Evolutionary conservation across 2,888 invertebrate species (phyloP), one percentile per base, ranked within the genome.

Genomic region (Archips crataeganus): DNA sequence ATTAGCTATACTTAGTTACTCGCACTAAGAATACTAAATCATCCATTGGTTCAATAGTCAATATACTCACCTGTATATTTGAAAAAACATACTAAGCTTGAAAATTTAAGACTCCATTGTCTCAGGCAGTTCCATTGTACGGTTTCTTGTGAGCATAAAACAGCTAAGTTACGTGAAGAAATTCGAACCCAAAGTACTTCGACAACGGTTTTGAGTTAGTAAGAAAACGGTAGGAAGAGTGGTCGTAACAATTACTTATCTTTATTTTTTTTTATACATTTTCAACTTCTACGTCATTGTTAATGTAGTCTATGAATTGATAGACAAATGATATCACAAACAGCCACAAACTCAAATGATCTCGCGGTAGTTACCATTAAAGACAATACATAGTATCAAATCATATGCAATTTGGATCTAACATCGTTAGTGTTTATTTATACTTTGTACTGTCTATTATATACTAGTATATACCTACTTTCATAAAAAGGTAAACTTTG

Each of bases 91-190:
- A 51, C 62, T 72, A 72, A 72, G 68, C 39, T 68, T 62, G 23
- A 68, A 49, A 68, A 69, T 69, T 73, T 73, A 73, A 69, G 59
- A 42, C 59, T 51, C 73, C 49, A 69, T 73, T 73, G 73, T 73
- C 64, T 69, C 32, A 39, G n/a, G 39, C 65, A 57, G 49, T 32
- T 36, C 57, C 57, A 63, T 68, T 73, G 63, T 73, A 67, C n/a
- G 51, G 67, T 68, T 72, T 68, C 72, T 72, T 73, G 47, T 73
- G 54, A 68, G 63, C 63, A 71, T 34, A 73, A 72, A 36, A 62
- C 13, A 42, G 47, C 10, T 64, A 34, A 65, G 65, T 61, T 71
- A 61, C 66, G 42, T 61, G 39, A 8, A 51, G 42, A 42, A 66
- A 60, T 36, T 13, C 60, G 51, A 32, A 65, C 45, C 39, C 15